Evolutionary conservation across 2,797 vertebrate species (phyloP).

Genomic region (Hydrocynus forskahlii): DNA sequence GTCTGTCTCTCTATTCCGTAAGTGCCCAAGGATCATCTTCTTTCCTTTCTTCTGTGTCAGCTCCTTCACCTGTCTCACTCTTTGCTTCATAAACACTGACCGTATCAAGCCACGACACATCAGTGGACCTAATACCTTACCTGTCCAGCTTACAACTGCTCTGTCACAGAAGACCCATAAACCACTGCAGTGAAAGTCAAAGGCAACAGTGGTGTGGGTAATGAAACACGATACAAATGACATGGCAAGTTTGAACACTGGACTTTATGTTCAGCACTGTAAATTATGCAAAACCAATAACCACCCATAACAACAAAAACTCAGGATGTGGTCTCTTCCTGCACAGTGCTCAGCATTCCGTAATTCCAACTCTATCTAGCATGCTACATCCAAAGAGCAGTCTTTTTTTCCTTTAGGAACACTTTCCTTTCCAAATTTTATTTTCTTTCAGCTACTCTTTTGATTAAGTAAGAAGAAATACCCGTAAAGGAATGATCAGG

Average conservation of each 20-base stretch:
- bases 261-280: too few species aligned
- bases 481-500: background rate
- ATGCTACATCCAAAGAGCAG: background rate
- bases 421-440: background rate
- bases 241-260: background rate
- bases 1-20: slow-evolving; percentile 40
- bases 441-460: background rate
- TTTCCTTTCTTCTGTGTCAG: slow-evolving; percentile 8
- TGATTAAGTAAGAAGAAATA: too few species aligned
- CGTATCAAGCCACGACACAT: slow-evolving; percentile 21
- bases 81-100: slow-evolving; percentile 35
- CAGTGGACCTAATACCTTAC: slow-evolving; percentile 10
- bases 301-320: background rate
- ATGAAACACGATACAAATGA: background rate
- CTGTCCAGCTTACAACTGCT: slow-evolving; percentile 9
- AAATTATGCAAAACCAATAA: background rate
- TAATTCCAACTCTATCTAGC: background rate
- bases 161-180: slow-evolving; percentile 3
- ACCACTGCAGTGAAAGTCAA: background rate
- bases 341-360: background rate
- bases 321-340: background rate
- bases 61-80: background rate
- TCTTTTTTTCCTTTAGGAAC: background rate
- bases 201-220: too few species aligned
- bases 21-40: slow-evolving; percentile 15